Conservation (phyloP, 2,797 vertebrate species). For the Gadopsis bispinosus region DNA sequence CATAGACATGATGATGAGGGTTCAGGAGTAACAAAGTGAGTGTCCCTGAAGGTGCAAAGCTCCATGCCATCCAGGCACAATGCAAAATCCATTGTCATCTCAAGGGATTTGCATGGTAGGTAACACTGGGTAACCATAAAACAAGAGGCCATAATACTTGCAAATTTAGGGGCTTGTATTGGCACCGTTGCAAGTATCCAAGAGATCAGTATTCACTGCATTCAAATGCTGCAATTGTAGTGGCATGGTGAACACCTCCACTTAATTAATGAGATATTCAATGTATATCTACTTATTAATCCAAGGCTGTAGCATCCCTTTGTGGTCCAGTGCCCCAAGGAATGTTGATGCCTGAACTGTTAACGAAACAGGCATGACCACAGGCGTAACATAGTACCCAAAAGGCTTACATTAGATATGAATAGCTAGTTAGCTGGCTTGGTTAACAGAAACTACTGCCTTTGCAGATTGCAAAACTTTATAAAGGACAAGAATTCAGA, state of each 20-base stretch:
- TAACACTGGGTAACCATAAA: not conserved
- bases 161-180: constrained; percentile 1
- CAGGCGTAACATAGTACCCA: constrained; percentile 35
- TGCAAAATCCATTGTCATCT: constrained; percentile 1
- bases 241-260: constrained; percentile 27
- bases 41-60: constrained; percentile 5
- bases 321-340: constrained; percentile 44
- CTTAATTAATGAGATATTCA: constrained; percentile 59
- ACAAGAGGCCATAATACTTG: not conserved
- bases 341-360: constrained; percentile 38
- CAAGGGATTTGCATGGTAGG: not conserved
- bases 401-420: constrained; percentile 59
- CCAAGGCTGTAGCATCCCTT: constrained; percentile 50
- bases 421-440: constrained; percentile 41
- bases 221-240: constrained; percentile 13
- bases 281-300: constrained; percentile 58
- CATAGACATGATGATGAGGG: not conserved
- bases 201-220: constrained; percentile 43
- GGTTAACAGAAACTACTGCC: constrained; percentile 42
- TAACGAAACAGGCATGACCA: constrained; percentile 58
- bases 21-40: constrained; percentile 5
- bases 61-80: constrained; percentile 1
- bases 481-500: constrained; percentile 23
- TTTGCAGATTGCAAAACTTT: constrained; percentile 33
- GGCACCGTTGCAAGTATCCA: not conserved